Evolutionary conservation across 1,140 invertebrate species (phyloP), one percentile per base, ranked within the genome.

Genomic region (Luehdorfia chinensis): DNA sequence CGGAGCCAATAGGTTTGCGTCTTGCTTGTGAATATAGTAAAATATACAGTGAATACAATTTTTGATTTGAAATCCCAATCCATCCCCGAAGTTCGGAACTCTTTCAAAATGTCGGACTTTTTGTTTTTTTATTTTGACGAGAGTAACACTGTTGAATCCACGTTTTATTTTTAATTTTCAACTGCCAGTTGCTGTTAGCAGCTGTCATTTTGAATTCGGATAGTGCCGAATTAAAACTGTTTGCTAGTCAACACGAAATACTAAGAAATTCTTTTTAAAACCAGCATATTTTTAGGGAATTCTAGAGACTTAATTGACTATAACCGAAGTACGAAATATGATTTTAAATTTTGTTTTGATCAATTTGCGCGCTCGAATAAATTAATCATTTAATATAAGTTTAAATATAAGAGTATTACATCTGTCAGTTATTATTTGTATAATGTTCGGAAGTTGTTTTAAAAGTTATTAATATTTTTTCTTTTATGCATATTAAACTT

Each of bases 111-210:
- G 28, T 31, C 11, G 6, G 19, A 2, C 6, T 21, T 21, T 21
- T 21, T 21, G 6, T 21, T 21, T 6, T 3, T 21, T 21, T 21
- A 2, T 21, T 21, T 21, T 6, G 6, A 21, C 19, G 6, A 21
- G 6, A 21, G 19, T 3, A 21, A 21, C 19, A 21, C 5, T 31
- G 28, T 31, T 9, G 6, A 31, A 31, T 27, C 9, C 28, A 11
- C 5, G 11, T 31, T 31, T 12, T 31, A 11, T 36, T 18, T 34
- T n/a, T 34, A 36, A 36, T 36, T 23, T 4, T 23, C 34, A 37
- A 1, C 18, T 23, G 18, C 18, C 34, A 37, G 16, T 37, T 37
- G 2, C 18, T 11, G 18, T 37, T 37, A 37, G 7, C 18, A 19
- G 21, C 11, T 37, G 34, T 6, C 18, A 36, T 0, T 36, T 19